Evolutionary conservation across 2,888 invertebrate genomes (phyloP).

Genomic region (Galeruca laticollis): DNA sequence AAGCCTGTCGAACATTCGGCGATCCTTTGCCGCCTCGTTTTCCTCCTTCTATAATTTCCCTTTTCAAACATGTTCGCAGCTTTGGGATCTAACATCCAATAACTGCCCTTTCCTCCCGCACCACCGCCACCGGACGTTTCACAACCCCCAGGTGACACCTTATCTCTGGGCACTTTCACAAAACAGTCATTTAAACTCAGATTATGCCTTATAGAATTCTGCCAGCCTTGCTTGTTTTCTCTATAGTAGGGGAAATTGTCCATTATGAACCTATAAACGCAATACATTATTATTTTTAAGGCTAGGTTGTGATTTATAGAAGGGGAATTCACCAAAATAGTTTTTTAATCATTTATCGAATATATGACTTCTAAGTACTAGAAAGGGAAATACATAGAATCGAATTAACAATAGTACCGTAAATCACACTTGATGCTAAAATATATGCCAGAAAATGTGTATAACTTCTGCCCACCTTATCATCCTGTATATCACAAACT

Average conservation of each 20-base stretch:
- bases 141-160: conserved; percentile 65
- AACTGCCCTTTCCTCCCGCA: conserved; percentile 81
- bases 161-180: conserved; percentile 79
- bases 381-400: no score
- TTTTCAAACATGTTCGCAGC: conserved; percentile 89
- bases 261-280: conserved; percentile 76
- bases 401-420: no score
- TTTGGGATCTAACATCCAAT: conserved; percentile 84
- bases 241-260: conserved; percentile 86
- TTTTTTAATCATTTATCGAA: no score
- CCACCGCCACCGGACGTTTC: conserved; percentile 37
- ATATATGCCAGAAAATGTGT: no score
- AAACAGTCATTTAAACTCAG: conserved; percentile 86
- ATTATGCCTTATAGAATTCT: conserved; percentile 86
- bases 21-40: conserved; percentile 72
- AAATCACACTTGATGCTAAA: no score
- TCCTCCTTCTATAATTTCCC: conserved; percentile 84
- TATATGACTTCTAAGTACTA: no score
- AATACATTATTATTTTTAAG: conserved; percentile 8
- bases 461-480: no score
- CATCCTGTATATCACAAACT: no score
- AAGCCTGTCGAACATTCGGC: conserved; percentile 56
- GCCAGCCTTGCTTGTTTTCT: conserved; percentile 87
- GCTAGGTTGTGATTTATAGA: not conserved
- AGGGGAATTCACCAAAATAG: not conserved